Base-by-base conservation (phyloP, 2,888 invertebrate species). In the Drosophila macrospina region DNA sequence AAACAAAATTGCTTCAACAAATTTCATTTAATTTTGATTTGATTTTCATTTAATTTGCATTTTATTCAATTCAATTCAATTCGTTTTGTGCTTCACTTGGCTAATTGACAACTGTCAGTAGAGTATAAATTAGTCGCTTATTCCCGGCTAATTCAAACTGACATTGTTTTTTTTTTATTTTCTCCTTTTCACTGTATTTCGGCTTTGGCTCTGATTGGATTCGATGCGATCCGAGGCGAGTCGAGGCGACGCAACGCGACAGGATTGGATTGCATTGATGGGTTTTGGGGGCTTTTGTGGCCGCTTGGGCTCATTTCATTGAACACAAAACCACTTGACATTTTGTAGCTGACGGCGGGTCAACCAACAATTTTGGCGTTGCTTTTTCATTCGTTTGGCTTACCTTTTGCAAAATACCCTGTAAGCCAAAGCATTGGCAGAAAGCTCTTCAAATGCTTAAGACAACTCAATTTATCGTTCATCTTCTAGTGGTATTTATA, bases 171-270 rank as follows among this genome's bases (percentile, higher is more conserved):
- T 32, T 34, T 7, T 11, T 16, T n/a, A n/a, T n/a, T n/a, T 7
- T 10, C 2, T 7, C 5, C 15, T 16, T 55, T 11, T 15, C 16
- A 36, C 26, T 28, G 28, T 51, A 54, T 65, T 74, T 57, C 32
- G 52, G 48, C 48, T 62, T 72, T 59, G 54, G 54, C 28, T 59
- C 44, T 63, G 78, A 73, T 73, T 78, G 74, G 78, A 63, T 74
- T 71, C 77, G 37, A 32, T 60, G 54, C 57, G 66, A 50, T 32
- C 34, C 34, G 47, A 30, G 20, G 52, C 47, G 41, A 30, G 20
- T 48, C 47, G 41, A 26, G 32, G 52, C 47, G 69, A 20, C 20
- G 20, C 20, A 20, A 54, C 51, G 39, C 68, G 59, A 74, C 71
- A 37, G 41, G 34, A 47, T 61, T 48, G 56, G 55, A 51, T 62